phyloP scores from a whole-genome alignment of 1,140 invertebrate species.

The Idris sp. region DNA sequence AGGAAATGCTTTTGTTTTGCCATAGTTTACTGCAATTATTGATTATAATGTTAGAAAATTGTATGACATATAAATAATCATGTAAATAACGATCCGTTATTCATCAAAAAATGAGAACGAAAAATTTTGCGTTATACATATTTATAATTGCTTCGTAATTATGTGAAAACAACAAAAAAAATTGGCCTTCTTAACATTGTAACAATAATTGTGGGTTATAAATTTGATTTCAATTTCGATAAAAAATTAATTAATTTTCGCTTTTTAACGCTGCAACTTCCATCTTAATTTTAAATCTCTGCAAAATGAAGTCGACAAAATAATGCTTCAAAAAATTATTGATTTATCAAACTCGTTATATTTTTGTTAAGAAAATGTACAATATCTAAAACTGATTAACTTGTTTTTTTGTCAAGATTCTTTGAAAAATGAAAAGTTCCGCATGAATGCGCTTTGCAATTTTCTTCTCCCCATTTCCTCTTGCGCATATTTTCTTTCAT shows the following conservation, averaged over 20 bases:
- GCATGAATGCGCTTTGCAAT: slow-evolving; percentile 48
- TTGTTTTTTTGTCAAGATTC: slow-evolving; percentile 21
- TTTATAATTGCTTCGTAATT: slow-evolving; percentile 36
- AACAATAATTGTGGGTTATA: not conserved
- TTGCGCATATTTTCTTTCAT: slow-evolving; percentile 47
- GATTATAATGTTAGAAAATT: slow-evolving; percentile 53
- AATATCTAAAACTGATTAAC: slow-evolving; percentile 13
- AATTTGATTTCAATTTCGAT: slow-evolving; percentile 5
- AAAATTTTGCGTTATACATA: slow-evolving; percentile 24
- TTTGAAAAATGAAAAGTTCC: slow-evolving; percentile 50
- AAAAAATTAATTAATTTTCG: no score
- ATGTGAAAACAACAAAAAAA: not conserved
- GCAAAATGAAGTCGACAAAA: no score
- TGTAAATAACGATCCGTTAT: slow-evolving; percentile 39
- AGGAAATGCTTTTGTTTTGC: slow-evolving; percentile 48
- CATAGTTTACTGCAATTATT: slow-evolving; percentile 50
- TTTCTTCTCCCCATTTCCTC: slow-evolving; percentile 48
- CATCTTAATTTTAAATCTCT: slow-evolving; percentile 8
- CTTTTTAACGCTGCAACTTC: no score
- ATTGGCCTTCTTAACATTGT: slow-evolving; percentile 1
- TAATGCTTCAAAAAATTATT: slow-evolving; percentile 10
- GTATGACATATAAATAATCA: slow-evolving; percentile 42
- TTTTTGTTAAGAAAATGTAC: slow-evolving; percentile 1
- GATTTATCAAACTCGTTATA: slow-evolving; percentile 5
- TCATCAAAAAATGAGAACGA: slow-evolving; percentile 36